Evolutionary conservation across 2,888 invertebrate species (phyloP), one percentile per base, ranked within the genome.

Genomic region (Aplocera efformata): DNA sequence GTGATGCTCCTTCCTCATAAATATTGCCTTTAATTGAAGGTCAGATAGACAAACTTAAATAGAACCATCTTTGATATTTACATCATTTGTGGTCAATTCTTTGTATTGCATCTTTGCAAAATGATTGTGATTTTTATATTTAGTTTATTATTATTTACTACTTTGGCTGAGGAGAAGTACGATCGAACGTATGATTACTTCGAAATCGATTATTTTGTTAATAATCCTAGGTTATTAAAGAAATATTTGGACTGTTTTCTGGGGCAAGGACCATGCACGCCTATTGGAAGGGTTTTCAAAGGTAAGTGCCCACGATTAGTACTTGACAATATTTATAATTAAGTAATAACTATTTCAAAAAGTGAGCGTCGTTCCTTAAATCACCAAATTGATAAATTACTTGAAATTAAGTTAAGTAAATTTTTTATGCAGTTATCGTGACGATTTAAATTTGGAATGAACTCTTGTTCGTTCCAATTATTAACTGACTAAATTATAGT

Each of bases 201-300:
- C 43, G 91, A 94, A 64, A 65, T 93, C 33, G 93, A 94, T 51
- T 85, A 90, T 55, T 90, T 94, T 50, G 74, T 94, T 22, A 76
- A 73, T 27, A 94, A 92, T 68, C 91, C 91, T 10, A 89, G 93
- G 42, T 75, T 94, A 31, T 72, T 94, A 21, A 90, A 89, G 56
- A 92, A 91, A 58, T 94, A 94, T 65, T 79, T 93, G 53, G 91
- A 92, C 39, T 94, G 94, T 63, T 81, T 80, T 46, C 53, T 82
- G 13, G 65, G 67, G 23, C 65, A 60, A 56, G 80, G 80, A 17
- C 80, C 80, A 2, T 82, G 82, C 38, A 74, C 80, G 5, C 80
- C 80, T 1, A 54, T 81, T 5, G 80, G 80, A 44, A 67, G 69
- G 57, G 67, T 68, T 1, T 80, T 81, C 36, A 78, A 73, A 64